phyloP scores from a whole-genome alignment of 2,113 vertebrate species.

The Pseudorhombus dupliciocellatus region DNA sequence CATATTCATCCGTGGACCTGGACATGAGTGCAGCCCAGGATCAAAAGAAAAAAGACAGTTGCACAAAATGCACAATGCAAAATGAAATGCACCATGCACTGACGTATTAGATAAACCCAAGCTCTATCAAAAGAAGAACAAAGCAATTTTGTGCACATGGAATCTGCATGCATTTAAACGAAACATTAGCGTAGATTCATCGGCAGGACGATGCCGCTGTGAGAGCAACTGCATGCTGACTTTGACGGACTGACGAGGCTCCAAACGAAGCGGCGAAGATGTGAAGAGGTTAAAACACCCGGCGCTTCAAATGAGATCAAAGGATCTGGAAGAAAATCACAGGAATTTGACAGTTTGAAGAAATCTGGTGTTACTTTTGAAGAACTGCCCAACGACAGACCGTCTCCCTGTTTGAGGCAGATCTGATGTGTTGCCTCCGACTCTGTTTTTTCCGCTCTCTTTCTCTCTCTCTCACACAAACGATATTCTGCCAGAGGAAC shows the following conservation, averaged over 20 bases:
- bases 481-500: slow-evolving; percentile 5
- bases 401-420: background rate
- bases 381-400: slow-evolving; percentile 24
- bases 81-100: slow-evolving; percentile 34
- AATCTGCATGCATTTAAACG: slow-evolving; percentile 73
- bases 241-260: slow-evolving; percentile 20
- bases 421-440: slow-evolving; percentile 30
- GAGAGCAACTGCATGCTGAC: slow-evolving; percentile 62
- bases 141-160: slow-evolving; percentile 30
- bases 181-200: slow-evolving; percentile 51
- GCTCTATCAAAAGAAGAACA: slow-evolving; percentile 48
- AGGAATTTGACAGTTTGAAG: slow-evolving; percentile 12
- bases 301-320: slow-evolving; percentile 25
- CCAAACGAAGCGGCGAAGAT: slow-evolving; percentile 16
- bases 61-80: slow-evolving; percentile 41
- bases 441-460: slow-evolving; percentile 38
- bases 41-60: slow-evolving; percentile 14
- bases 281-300: slow-evolving; percentile 17
- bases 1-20: slow-evolving; percentile 9
- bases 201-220: slow-evolving; percentile 35
- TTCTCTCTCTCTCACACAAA: slow-evolving; percentile 14
- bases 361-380: background rate
- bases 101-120: slow-evolving; percentile 14
- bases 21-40: slow-evolving; percentile 28
- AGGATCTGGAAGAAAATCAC: slow-evolving; percentile 1